A percentile compares a stretch with the other conserved stretches of the same genome.
These are phyloP conservation scores for Bombus vancouverensis DNA, from an alignment of 1,140 invertebrate species.

Conservation along the genomic window DNA sequence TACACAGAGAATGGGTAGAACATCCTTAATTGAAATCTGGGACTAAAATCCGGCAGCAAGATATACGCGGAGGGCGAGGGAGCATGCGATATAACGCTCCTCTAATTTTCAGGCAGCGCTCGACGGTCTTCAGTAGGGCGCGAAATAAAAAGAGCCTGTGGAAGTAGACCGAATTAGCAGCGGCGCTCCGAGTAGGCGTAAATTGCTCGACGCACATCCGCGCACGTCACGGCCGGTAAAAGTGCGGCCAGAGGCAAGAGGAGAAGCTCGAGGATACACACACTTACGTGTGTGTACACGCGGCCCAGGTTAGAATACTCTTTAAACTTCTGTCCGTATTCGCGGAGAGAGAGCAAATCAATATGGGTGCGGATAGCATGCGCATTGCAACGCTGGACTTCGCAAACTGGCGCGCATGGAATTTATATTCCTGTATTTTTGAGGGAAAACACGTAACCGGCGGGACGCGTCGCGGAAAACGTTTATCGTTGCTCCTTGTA, in stretches of 20 bases:
- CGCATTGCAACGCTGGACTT: constrained; percentile 73
- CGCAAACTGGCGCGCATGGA: constrained; percentile 67
- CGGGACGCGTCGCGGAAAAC: neutral
- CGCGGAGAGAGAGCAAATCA: constrained; percentile 72
- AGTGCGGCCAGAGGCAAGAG: constrained; percentile 8
- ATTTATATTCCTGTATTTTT: constrained; percentile 64
- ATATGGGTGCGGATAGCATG: constrained; percentile 77
- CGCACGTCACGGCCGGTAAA: constrained; percentile 37
- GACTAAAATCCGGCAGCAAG: neutral
- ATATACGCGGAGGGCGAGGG: neutral
- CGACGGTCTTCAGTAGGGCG: constrained; percentile 42
- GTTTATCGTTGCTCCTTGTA: constrained; percentile 13
- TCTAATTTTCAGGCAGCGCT: constrained; percentile 52
- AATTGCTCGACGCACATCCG: constrained; percentile 62
- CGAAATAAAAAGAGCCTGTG: constrained; percentile 56
- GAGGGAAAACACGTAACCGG: neutral
- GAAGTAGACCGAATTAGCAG: constrained; percentile 58
- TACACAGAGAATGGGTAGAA: too few species aligned
- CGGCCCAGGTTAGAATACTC: constrained; percentile 58
- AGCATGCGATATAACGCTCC: constrained; percentile 30
- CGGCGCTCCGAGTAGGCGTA: constrained; percentile 63
- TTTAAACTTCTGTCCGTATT: constrained; percentile 66
- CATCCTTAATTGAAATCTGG: neutral
- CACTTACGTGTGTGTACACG: constrained; percentile 21
- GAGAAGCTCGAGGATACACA: constrained; percentile 21